Evolutionary conservation across 2,888 invertebrate species (phyloP), one percentile per base, ranked within the genome.

Genomic region (Nycteola revayana): DNA sequence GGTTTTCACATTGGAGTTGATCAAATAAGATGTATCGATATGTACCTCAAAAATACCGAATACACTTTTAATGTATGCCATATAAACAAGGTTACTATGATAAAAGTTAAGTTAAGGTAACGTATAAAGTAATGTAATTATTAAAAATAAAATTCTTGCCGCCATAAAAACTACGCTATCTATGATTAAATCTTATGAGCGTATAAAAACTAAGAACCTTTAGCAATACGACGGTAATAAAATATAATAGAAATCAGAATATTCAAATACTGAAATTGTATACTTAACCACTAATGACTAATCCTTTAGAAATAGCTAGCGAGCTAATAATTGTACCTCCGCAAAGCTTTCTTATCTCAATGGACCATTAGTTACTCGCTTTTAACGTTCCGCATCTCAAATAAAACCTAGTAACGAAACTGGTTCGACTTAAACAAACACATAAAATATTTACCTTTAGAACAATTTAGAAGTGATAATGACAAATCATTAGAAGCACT

Each of bases 301-400:
- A 32, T 37, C 35, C 45, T 55, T 59, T 58, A 57, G 5, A 56
- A 62, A 46, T 44, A 47, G 44, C 53, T 63, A 60, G 56, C 60
- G 59, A 62, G 44, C 53, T 63, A 60, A 57, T 60, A 60, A 62
- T 53, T 57, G 56, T 49, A 54, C 55, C 60, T 56, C 43, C 52
- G 28, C 53, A 56, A 59, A 63, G 53, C 68, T 68, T 65, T 63
- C 66, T 73, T 81, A 81, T 82, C 83, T 79, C 74, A 75, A 80
- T 75, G 71, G 74, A 67, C 78, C 76, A 79, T 83, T 80, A 75
- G 66, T 68, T 70, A 66, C 63, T 62, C 68, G 69, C 65, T 65
- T 71, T 60, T 60, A 64, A 62, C 63, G 62, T 61, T 62, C 52
- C 51, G 50, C 54, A 58, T 68, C 75, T 69, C 63, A 77, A 79